Conservation (phyloP, 2,113 vertebrate species). For the Procavia capensis region DNA sequence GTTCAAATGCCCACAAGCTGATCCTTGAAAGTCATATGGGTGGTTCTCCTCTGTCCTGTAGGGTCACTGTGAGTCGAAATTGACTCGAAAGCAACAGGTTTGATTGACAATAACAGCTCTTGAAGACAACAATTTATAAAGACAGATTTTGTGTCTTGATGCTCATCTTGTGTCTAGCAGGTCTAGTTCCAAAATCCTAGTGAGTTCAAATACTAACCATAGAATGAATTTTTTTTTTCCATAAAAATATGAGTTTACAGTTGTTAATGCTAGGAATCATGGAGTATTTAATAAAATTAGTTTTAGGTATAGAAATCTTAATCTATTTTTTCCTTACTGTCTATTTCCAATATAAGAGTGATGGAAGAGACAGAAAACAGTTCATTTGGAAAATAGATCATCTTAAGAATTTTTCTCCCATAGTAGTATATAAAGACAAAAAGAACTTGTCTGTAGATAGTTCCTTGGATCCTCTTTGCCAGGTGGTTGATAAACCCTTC, state of each 20-base stretch:
- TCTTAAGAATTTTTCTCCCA: background rate
- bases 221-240: slow-evolving; percentile 46
- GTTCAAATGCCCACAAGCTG: no score
- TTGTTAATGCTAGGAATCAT: slow-evolving; percentile 30
- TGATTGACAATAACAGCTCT: background rate
- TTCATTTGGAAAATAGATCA: slow-evolving; percentile 50
- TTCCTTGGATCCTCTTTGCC: background rate
- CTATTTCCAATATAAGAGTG: slow-evolving; percentile 49
- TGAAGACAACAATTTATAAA: slow-evolving; percentile 27
- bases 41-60: no score
- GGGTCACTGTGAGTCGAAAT: no score
- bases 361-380: background rate
- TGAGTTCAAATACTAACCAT: slow-evolving; percentile 59
- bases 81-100: no score
- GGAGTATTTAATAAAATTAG: background rate
- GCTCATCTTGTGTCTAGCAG: background rate
- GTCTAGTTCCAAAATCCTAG: slow-evolving; percentile 22
- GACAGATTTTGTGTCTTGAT: slow-evolving; percentile 20
- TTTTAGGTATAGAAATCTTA: background rate
- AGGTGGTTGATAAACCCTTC: background rate
- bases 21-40: no score
- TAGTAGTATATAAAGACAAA: slow-evolving; percentile 42
- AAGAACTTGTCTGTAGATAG: background rate
- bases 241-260: slow-evolving; percentile 63
- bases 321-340: background rate